These are phyloP conservation scores for Aegithalos caudatus DNA, from an alignment of 2,113 vertebrate species.

Conservation along the genomic window DNA sequence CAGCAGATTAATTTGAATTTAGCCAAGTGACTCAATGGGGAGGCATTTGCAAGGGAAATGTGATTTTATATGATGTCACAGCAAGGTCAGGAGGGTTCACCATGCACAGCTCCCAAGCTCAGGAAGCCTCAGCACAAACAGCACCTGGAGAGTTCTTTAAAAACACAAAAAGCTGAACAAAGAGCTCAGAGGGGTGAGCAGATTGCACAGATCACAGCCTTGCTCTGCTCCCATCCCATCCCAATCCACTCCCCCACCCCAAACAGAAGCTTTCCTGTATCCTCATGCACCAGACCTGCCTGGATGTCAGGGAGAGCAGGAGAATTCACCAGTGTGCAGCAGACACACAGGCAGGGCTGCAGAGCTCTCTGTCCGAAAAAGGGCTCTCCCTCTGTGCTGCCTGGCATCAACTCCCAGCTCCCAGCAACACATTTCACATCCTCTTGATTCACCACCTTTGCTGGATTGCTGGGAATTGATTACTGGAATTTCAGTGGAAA, in stretches of 20 bases:
- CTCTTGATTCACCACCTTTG: not conserved
- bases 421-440: not conserved
- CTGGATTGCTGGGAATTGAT: not conserved
- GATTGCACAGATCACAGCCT: fast-evolving
- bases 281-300: not conserved
- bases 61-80: not conserved
- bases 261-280: not conserved
- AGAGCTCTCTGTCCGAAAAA: not conserved
- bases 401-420: no score
- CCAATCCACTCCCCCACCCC: not conserved
- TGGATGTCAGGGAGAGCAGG: not conserved
- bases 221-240: not conserved
- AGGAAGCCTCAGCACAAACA: not conserved
- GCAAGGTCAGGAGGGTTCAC: not conserved
- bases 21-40: not conserved
- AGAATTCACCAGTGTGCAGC: not conserved
- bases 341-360: no score
- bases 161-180: not conserved
- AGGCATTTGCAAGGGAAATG: not conserved
- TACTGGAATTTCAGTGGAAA: not conserved
- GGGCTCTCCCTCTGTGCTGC: no score
- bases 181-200: not conserved
- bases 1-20: not conserved
- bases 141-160: not conserved
- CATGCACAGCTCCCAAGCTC: not conserved